Percentiles rank a stretch among this genome's conserved stretches.
phyloP scores from a whole-genome alignment of 2,888 invertebrate species.

The Erebia aethiops region DNA sequence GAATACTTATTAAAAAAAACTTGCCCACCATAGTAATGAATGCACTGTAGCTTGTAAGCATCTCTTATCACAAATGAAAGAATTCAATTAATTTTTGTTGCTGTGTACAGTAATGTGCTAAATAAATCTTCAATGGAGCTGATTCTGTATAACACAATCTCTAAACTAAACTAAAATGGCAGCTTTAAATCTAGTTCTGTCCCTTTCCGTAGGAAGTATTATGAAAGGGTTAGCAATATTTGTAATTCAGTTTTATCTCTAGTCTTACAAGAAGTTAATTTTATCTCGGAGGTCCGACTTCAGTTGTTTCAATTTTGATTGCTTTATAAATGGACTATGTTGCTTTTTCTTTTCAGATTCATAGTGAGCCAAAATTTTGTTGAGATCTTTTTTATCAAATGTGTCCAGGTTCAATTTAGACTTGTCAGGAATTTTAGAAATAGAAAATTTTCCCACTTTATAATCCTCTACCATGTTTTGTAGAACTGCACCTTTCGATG shows the following conservation, averaged over 20 bases:
- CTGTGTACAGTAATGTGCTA: slow-evolving; percentile 26
- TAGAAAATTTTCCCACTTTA: slow-evolving; percentile 44
- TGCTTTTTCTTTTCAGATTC: slow-evolving; percentile 30
- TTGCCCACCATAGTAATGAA: slow-evolving; percentile 56
- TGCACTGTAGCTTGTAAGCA: slow-evolving; percentile 52
- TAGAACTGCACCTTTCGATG: slow-evolving; percentile 47
- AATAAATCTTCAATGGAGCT: slow-evolving; percentile 9
- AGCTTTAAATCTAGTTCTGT: too few relatives aligned
- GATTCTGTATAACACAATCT: too few relatives aligned
- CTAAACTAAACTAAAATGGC: too few relatives aligned
- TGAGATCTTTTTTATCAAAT: slow-evolving; percentile 38
- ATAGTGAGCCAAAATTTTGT: slow-evolving; percentile 41
- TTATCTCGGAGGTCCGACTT: slow-evolving; percentile 41
- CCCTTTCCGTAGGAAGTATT: too few relatives aligned
- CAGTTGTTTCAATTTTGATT: slow-evolving; percentile 41
- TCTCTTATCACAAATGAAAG: slow-evolving; percentile 58
- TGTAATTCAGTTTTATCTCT: neutral
- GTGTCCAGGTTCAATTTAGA: slow-evolving; percentile 37
- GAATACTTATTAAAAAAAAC: slow-evolving; percentile 7
- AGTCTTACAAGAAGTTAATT: slow-evolving; percentile 18
- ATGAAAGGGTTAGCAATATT: too few relatives aligned
- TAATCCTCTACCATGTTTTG: slow-evolving; percentile 50
- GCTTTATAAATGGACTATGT: slow-evolving; percentile 36
- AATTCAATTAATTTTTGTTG: slow-evolving; percentile 53
- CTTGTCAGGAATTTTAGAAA: slow-evolving; percentile 27